Evolutionary conservation across 2,797 vertebrate genomes (phyloP).

Genomic region (Syngnathus acus): DNA sequence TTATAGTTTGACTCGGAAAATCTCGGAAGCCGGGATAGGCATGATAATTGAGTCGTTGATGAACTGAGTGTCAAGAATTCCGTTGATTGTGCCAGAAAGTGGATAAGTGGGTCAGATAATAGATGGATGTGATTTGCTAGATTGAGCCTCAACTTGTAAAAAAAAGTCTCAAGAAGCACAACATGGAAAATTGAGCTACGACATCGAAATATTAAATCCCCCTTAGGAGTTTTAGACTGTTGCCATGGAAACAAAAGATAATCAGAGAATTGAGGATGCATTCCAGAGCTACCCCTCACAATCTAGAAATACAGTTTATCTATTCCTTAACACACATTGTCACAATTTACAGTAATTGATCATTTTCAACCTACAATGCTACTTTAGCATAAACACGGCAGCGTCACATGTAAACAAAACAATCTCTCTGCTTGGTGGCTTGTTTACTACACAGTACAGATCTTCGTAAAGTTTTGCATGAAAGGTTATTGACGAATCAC

Average conservation of each 20-base stretch:
- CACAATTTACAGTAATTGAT: no score
- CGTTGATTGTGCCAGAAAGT: background rate
- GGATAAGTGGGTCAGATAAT: no score
- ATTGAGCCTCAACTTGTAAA: no score
- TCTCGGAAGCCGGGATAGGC: background rate
- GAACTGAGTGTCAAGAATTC: background rate
- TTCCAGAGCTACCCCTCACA: background rate
- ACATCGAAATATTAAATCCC: no score
- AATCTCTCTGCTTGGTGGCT: background rate
- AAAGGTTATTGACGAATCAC: background rate
- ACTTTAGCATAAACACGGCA: background rate
- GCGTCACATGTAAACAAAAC: background rate
- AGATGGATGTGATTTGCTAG: no score
- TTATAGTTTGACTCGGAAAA: background rate
- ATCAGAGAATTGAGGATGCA: background rate
- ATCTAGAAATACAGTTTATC: no score
- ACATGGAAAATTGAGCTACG: background rate
- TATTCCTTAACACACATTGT: no score
- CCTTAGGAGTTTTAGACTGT: no score
- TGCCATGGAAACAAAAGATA: no score
- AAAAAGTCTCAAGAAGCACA: background rate
- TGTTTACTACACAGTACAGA: background rate
- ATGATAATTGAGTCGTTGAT: background rate
- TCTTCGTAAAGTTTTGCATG: background rate
- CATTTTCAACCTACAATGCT: no score